phyloP scores from a whole-genome alignment of 2,888 invertebrate species.

The Epsilonema sp. region DNA sequence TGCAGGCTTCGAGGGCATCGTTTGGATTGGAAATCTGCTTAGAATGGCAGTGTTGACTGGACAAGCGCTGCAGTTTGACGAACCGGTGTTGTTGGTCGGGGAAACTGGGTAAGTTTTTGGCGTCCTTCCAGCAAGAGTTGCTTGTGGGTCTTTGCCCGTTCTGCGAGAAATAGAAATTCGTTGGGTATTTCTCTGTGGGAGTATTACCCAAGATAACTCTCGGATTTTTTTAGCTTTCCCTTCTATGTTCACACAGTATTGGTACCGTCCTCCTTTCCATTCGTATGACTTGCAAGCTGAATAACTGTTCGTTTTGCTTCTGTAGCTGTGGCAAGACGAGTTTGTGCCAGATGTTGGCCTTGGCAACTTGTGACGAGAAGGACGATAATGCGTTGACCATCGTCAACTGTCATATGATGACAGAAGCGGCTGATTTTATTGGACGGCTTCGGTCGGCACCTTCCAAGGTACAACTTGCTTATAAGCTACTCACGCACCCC shows the following conservation, averaged over 20 bases:
- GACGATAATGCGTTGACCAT: slow-evolving; percentile 47
- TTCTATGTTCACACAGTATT: no score
- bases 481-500: neutral
- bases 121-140: no score
- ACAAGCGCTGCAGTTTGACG: slow-evolving; percentile 65
- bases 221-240: neutral
- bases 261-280: no score
- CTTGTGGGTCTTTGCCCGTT: no score
- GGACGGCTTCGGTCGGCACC: slow-evolving; percentile 73
- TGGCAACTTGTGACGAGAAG: no score
- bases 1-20: slow-evolving; percentile 51
- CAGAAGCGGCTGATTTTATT: slow-evolving; percentile 89
- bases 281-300: slow-evolving; percentile 1
- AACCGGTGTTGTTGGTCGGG: slow-evolving; percentile 83
- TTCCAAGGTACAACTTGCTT: neutral
- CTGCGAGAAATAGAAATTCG: no score
- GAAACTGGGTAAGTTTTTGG: slow-evolving; percentile 49
- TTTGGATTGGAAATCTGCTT: slow-evolving; percentile 84
- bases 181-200: no score
- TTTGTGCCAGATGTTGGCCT: slow-evolving; percentile 61
- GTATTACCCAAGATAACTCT: no score
- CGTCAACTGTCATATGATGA: slow-evolving; percentile 95
- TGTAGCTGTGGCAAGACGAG: slow-evolving; percentile 80
- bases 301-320: neutral
- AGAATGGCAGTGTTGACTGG: slow-evolving; percentile 42